Conservation (phyloP, 2,113 vertebrate species). For the Rhinolophus sinicus region DNA sequence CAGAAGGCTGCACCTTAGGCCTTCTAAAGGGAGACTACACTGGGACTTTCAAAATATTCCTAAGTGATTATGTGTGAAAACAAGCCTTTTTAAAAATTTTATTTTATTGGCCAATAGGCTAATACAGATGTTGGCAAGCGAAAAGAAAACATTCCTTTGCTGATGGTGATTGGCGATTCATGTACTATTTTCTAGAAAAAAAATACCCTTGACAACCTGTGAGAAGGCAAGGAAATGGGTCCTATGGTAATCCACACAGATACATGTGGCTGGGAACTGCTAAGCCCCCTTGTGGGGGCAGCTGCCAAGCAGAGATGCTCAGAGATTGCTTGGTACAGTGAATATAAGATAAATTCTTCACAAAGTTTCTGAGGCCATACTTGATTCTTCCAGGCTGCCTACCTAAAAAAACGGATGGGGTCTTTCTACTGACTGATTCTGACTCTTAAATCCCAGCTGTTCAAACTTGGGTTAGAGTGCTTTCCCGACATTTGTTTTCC, state of each 20-base stretch:
- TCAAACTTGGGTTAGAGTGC: not conserved
- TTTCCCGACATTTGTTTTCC: no score
- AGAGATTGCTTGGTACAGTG: not conserved
- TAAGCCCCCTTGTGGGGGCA: not conserved
- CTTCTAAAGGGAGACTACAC: not conserved
- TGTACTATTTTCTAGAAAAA: not conserved
- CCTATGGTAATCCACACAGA: not conserved
- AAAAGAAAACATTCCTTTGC: slow-evolving; percentile 31
- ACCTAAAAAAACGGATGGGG: not conserved
- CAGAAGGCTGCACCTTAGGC: not conserved
- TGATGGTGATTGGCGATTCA: slow-evolving; percentile 30
- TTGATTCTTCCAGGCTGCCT: not conserved
- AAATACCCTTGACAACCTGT: not conserved
- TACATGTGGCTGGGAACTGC: not conserved
- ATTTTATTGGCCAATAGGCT: not conserved
- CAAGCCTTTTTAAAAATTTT: not conserved
- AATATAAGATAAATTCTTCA: not conserved
- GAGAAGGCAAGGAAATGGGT: not conserved
- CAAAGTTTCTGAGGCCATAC: not conserved
- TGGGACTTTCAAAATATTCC: not conserved
- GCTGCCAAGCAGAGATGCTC: not conserved
- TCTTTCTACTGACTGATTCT: not conserved
- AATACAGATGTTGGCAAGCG: slow-evolving; percentile 1
- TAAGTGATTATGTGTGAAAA: not conserved
- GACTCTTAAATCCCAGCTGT: not conserved